Evolutionary conservation across 2,797 vertebrate species (phyloP), one percentile per base, ranked within the genome.

Genomic region (Harpagifer antarcticus): DNA sequence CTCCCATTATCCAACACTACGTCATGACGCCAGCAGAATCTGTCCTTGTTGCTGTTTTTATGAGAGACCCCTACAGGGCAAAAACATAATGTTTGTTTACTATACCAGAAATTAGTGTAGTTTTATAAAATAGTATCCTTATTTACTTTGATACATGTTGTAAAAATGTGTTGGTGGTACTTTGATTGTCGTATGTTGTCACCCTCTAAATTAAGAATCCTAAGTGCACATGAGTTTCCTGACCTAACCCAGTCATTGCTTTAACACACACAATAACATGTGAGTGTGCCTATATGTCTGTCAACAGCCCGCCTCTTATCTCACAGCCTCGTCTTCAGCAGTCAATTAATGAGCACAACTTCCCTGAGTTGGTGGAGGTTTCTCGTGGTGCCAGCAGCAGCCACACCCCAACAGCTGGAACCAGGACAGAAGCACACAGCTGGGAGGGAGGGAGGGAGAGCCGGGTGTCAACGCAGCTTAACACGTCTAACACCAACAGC

Each of bases 341-440:
- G 70, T 63, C 63, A 78, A 85, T 85, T 87, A 85, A 91, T 86
- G 76, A 87, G 80, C 76, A 81, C 69, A 76, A 64, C 62, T 48
- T 76, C 58, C 17, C 75, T 1, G 62, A 50, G 81, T 81, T 72
- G 56, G 67, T 80, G 74, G 59, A 76, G 57, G 76, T 71, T 76
- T 85, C 72, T 83, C 62, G 9, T 74, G 78, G 76, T 89, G 86
- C 83, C 90, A 89, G 57, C 68, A 68, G 85, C 81, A 78, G 78
- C 87, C 82, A 84, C 90, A 68, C 88, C 88, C 87, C 5, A 81
- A 87, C 87, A 87, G 68, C 85, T 87, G 85, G 83, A 86, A 72
- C 20, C 3, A 71, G 66, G 85, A 89, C 84, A 89, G 70, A 49
- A 53, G 77, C 71, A 60, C 81, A 84, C 82, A 84, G 87, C 69